phyloP scores from a whole-genome alignment of 2,113 vertebrate species.

The Alces alces region DNA sequence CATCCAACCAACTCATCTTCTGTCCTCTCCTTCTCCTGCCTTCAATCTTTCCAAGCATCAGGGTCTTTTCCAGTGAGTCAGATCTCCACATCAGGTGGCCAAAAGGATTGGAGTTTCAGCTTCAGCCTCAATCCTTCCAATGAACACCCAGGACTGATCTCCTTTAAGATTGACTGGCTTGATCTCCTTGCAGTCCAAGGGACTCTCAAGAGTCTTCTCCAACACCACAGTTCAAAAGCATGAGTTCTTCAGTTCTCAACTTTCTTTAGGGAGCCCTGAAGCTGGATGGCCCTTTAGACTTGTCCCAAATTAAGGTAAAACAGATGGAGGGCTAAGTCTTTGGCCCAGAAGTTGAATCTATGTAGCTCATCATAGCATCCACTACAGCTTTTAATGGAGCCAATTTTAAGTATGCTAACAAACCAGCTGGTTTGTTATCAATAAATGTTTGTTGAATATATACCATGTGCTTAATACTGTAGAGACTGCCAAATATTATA shows the following conservation, averaged over 20 bases:
- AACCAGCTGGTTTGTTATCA: background rate
- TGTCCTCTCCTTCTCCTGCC: background rate
- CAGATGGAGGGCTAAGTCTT: background rate
- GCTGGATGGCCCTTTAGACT: background rate
- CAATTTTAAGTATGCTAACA: background rate
- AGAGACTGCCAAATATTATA: background rate
- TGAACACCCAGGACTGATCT: background rate
- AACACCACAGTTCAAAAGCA: background rate
- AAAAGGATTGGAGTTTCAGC: background rate
- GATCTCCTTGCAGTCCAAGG: background rate
- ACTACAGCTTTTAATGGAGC: background rate
- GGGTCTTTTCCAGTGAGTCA: background rate
- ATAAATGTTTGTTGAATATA: background rate
- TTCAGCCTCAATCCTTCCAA: background rate
- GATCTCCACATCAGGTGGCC: background rate
- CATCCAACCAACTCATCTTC: background rate
- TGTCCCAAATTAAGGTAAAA: background rate
- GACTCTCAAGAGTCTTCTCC: background rate
- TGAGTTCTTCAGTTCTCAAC: background rate
- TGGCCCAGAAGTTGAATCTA: background rate
- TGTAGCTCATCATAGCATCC: background rate
- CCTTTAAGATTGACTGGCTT: background rate
- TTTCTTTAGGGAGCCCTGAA: background rate
- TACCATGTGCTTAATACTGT: background rate
- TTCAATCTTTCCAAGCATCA: background rate